Evolutionary conservation across 2,113 vertebrate genomes (phyloP).

Genomic region (Phasianus colchicus): DNA sequence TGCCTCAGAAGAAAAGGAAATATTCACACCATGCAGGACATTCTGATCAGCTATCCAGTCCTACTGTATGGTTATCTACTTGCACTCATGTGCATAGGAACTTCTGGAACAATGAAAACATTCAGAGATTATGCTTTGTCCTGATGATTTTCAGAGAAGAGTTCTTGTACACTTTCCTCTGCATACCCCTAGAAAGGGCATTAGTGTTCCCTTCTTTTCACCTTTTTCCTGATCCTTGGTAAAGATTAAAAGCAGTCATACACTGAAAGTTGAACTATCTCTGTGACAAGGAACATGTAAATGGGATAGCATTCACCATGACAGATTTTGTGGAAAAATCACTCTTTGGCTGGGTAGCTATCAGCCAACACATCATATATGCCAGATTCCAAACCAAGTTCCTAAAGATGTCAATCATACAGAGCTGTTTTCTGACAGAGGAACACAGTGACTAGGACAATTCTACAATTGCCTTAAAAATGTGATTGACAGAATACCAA

Average conservation of each 20-base stretch:
- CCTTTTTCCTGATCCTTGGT: not conserved
- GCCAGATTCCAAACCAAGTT: constrained; percentile 62
- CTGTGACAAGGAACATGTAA: not conserved
- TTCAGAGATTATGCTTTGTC: not conserved
- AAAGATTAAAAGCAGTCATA: not conserved
- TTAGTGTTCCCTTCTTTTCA: not conserved
- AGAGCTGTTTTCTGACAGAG: constrained; percentile 64
- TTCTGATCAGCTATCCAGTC: not conserved
- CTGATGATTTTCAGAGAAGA: not conserved
- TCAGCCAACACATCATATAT: constrained; percentile 45
- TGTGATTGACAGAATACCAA: constrained; percentile 73
- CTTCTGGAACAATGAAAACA: not conserved
- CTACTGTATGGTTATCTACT: not conserved
- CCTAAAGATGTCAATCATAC: constrained; percentile 59
- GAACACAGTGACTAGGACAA: constrained; percentile 61
- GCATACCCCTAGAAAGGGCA: not conserved
- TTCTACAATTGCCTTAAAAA: constrained; percentile 58
- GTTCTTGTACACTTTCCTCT: not conserved
- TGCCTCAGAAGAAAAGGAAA: not conserved
- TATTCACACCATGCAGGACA: not conserved
- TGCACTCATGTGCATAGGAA: not conserved
- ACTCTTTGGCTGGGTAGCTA: not conserved
- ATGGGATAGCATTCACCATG: not conserved
- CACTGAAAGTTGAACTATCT: not conserved
- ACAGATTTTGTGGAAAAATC: constrained; percentile 39